Evolutionary conservation across 2,113 vertebrate species (phyloP).

Genomic region (Coturnix japonica): DNA sequence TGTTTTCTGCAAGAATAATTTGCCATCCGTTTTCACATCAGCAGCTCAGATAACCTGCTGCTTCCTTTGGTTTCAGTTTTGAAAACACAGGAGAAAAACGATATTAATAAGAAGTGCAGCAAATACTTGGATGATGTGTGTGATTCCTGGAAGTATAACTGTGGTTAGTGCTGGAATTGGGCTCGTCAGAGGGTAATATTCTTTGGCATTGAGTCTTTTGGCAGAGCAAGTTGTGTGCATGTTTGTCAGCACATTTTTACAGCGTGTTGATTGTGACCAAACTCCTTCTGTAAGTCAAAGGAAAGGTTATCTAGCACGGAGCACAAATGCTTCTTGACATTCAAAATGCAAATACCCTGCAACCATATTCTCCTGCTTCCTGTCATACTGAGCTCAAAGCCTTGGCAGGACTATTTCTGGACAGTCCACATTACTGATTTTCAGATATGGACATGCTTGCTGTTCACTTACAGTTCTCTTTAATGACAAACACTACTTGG

Average conservation of each 20-base stretch:
- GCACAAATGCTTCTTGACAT: neutral
- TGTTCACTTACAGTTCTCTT: conserved; percentile 61
- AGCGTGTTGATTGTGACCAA: neutral
- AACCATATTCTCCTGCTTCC: neutral
- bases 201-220: neutral
- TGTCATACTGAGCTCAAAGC: neutral
- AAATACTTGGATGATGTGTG: neutral
- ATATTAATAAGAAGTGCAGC: neutral
- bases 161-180: neutral
- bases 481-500: conserved; percentile 70
- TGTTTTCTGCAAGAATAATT: neutral
- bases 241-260: neutral
- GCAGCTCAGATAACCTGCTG: neutral
- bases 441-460: neutral
- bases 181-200: neutral
- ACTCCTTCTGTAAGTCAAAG: neutral
- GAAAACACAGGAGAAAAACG: neutral
- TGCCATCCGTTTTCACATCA: rapidly evolving
- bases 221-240: neutral
- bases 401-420: conserved; percentile 13
- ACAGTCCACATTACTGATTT: neutral
- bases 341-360: neutral
- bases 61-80: neutral
- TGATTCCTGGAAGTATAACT: neutral
- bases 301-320: neutral